Conservation (phyloP, 1,140 invertebrate genomes). For the Drosophila hydei region DNA sequence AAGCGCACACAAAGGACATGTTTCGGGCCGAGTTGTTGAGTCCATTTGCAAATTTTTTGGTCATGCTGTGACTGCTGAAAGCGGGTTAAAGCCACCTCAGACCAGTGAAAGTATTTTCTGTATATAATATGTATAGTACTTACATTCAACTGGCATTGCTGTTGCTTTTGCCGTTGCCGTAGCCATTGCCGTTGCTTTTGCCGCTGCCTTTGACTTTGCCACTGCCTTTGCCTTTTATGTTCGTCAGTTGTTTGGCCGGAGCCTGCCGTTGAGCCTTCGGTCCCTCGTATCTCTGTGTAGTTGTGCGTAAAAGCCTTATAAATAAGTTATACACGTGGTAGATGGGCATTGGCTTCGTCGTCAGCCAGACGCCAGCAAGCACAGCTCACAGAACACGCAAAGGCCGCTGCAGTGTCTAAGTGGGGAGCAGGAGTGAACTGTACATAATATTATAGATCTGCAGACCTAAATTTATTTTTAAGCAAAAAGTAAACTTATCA, state of each 20-base stretch:
- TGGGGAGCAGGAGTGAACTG: background rate
- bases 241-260: slow-evolving; percentile 30
- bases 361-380: slow-evolving; percentile 41
- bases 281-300: slow-evolving; percentile 51
- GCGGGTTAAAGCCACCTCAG: slow-evolving; percentile 66
- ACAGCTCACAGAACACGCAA: slow-evolving; percentile 29
- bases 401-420: background rate
- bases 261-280: slow-evolving; percentile 4
- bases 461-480: slow-evolving; percentile 16
- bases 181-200: background rate
- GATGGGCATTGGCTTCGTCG: slow-evolving; percentile 27
- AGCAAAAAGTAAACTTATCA: slow-evolving; percentile 17
- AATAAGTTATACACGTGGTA: slow-evolving; percentile 76
- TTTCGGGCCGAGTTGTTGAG: slow-evolving; percentile 64
- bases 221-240: slow-evolving; percentile 45
- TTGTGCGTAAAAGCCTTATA: slow-evolving; percentile 81
- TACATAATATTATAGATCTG: slow-evolving; percentile 5
- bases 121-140: slow-evolving; percentile 38
- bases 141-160: slow-evolving; percentile 41
- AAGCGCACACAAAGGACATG: slow-evolving; percentile 79
- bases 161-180: slow-evolving; percentile 2
- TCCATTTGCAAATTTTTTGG: slow-evolving; percentile 73
- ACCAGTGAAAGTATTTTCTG: slow-evolving; percentile 43
- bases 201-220: too few species aligned
- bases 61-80: slow-evolving; percentile 59